Base-by-base conservation (phyloP, 2,888 invertebrate genomes). In the Rotaria sp. region DNA sequence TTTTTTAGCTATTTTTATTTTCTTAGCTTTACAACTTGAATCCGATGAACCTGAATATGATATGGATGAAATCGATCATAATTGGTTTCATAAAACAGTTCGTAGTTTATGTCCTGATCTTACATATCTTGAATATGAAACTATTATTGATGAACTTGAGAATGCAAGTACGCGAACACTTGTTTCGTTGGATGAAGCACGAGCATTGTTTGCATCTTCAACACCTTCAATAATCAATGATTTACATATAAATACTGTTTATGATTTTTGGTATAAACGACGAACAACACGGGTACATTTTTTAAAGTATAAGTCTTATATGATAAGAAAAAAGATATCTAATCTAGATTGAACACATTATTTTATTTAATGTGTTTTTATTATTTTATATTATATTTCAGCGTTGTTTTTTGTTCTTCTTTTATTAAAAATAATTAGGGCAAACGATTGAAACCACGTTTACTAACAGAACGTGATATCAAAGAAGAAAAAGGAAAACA, bases 401-500 rank as follows among this genome's bases (percentile, higher is more conserved):
- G 67, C 67, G 2, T 35, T 67, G 8, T 2, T 67, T 67, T 67
- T 67, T 67, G 35, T 67, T 67, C 35, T 67, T 21, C 18, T 67
- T 67, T 38, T 67, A 21, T 35, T 30, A 67, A 67, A 35, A 35
- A 67, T 67, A 35, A 67, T 67, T 80, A 80, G 80, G 26, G 11
- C 45, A 80, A 80, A 80, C 80, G 80, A 80, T 80, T 80, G n/a
- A 80, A 80, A 7, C 26, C 80, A 45, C 26, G 41, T 45, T n/a
- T 80, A 21, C 45, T 80, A 26, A 80, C 80, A 26, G 80, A 80
- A 80, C 80, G 80, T 80, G 80, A 80, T 80, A 15, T 80, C 45
- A 80, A 80, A 80, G 80, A 80, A 80, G 80, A 80, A n/a, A 80
- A 80, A 45, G 80, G 80, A 10, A 80, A 80, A 41, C 45, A 80